Evolutionary conservation across 2,888 invertebrate species (phyloP).

Genomic region (Orchestes rusci): DNA sequence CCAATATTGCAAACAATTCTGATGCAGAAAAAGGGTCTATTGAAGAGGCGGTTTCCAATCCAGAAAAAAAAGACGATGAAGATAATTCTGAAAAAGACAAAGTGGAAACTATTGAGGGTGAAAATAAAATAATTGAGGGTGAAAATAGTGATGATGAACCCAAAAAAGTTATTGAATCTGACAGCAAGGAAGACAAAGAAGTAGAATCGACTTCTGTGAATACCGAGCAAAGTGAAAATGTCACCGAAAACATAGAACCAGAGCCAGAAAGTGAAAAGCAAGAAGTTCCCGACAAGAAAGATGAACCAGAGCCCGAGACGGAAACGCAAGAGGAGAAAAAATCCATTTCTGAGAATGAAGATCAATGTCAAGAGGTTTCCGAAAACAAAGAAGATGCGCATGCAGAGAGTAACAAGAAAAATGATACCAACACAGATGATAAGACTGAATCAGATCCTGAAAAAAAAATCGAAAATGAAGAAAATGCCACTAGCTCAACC

Average conservation of each 20-base stretch:
- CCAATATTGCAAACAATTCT: no score
- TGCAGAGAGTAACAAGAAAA: neutral
- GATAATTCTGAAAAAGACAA: constrained; percentile 3
- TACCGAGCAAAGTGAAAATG: no score
- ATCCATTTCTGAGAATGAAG: no score
- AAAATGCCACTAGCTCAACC: neutral
- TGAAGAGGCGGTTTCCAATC: constrained; percentile 2
- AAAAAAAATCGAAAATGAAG: constrained; percentile 1
- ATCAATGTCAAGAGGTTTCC: no score
- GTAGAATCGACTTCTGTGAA: no score
- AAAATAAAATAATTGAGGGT: constrained; percentile 8
- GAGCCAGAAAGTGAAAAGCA: no score
- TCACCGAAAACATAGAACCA: no score
- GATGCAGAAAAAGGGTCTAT: no score
- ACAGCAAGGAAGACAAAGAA: constrained; percentile 17
- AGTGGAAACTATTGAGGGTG: constrained; percentile 10
- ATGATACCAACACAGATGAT: constrained; percentile 2
- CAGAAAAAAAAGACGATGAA: neutral
- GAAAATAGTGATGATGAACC: constrained; percentile 12
- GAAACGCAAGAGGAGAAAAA: no score
- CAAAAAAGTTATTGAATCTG: constrained; percentile 10
- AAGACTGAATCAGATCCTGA: neutral
- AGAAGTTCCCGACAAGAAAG: no score
- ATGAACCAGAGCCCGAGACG: no score
- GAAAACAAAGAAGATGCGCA: constrained; percentile 3